Conservation (phyloP, 2,797 vertebrate species). For the Pipistrellus pipistrellus region DNA sequence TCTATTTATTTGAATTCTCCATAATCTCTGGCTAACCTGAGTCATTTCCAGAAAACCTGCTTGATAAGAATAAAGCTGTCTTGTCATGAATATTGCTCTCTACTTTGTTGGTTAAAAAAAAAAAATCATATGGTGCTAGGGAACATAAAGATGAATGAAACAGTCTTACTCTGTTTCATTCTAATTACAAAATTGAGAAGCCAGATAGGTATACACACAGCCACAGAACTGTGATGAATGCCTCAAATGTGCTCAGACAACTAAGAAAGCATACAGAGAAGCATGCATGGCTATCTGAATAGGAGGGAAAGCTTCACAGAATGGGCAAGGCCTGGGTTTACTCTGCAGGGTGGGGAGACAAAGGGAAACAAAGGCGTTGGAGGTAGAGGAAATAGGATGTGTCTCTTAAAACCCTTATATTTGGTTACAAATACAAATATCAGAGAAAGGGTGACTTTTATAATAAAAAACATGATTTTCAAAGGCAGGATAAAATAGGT, state of each 20-base stretch:
- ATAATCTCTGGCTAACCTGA: constrained; percentile 9
- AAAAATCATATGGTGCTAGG: neutral
- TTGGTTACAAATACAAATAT: constrained; percentile 11
- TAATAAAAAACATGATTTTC: constrained; percentile 1
- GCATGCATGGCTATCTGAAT: neutral
- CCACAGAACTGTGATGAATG: neutral
- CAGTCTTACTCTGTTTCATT: neutral
- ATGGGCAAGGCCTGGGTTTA: neutral
- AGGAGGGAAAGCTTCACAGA: neutral
- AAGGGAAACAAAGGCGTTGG: neutral
- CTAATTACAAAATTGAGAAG: constrained; percentile 20
- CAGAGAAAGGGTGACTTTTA: neutral
- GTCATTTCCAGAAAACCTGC: neutral
- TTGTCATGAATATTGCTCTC: neutral
- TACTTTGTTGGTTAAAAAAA: neutral
- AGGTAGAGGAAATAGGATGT: neutral
- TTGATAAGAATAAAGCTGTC: constrained; percentile 27
- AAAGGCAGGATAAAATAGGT: neutral
- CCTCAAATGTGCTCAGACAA: neutral
- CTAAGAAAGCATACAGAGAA: neutral
- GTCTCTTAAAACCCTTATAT: neutral
- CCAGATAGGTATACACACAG: neutral
- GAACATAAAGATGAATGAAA: constrained; percentile 30
- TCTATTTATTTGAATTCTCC: neutral
- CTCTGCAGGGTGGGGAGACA: neutral